phyloP scores from a whole-genome alignment of 2,113 vertebrate genomes.

The Chaetura pelagica region DNA sequence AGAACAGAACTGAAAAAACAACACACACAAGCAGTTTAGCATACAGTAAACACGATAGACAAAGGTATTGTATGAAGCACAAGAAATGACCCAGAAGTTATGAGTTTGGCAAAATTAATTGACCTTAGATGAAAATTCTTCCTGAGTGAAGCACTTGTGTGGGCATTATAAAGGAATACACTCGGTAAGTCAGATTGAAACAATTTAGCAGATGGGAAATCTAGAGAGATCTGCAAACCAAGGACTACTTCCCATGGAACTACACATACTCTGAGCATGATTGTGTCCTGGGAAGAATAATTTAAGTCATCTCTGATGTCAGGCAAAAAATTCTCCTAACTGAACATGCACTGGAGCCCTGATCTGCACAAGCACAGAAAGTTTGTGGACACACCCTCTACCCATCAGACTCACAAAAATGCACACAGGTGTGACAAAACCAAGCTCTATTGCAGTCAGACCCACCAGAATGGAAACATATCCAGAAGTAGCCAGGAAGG shows the following conservation, averaged over 20 bases:
- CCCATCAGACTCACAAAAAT: neutral
- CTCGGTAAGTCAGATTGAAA: conserved; percentile 5
- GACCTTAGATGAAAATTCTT: neutral
- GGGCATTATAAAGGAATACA: neutral
- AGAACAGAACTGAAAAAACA: neutral
- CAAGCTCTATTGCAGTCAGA: neutral
- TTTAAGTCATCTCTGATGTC: neutral
- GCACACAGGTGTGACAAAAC: neutral
- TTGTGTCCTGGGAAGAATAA: neutral
- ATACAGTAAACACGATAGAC: neutral
- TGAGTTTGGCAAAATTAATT: conserved; percentile 7
- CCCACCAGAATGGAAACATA: neutral
- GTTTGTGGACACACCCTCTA: neutral
- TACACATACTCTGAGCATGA: neutral
- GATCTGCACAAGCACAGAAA: neutral
- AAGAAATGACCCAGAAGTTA: neutral
- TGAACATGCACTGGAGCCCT: neutral
- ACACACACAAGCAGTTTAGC: neutral
- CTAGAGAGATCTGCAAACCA: neutral
- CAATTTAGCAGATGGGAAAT: conserved; percentile 39
- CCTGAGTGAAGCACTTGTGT: neutral
- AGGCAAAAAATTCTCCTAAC: neutral
- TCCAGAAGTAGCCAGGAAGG: neutral
- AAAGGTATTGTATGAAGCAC: neutral
- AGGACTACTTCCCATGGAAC: neutral